Percentiles rank a stretch among this genome's conserved stretches.
phyloP scores from a whole-genome alignment of 1,140 invertebrate genomes.

The Danaus melanippus region DNA sequence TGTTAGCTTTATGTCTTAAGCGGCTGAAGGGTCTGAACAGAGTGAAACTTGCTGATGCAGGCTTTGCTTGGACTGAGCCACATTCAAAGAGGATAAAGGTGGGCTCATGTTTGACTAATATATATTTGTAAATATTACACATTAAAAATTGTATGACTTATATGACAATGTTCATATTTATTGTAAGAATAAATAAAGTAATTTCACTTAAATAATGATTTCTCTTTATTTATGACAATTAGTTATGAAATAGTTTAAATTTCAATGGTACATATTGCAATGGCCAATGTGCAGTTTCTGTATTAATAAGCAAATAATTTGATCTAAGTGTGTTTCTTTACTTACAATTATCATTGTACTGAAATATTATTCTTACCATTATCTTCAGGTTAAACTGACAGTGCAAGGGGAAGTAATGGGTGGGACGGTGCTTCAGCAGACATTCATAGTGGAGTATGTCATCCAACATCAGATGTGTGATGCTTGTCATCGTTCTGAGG shows the following conservation, averaged over 20 bases:
- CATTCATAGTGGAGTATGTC: slow-evolving; percentile 95
- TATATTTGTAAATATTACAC: too few species aligned
- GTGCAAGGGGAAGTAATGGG: slow-evolving; percentile 95
- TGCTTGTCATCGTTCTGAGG: slow-evolving; percentile 96
- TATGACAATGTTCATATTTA: too few species aligned
- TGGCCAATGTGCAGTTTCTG: too few species aligned
- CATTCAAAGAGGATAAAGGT: slow-evolving; percentile 98
- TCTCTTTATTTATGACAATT: too few species aligned
- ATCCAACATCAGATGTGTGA: slow-evolving; percentile 97
- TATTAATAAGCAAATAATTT: too few species aligned
- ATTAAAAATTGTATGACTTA: too few species aligned
- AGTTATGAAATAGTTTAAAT: too few species aligned
- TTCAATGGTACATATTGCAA: too few species aligned
- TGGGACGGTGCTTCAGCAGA: slow-evolving; percentile 88
- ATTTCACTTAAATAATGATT: too few species aligned
- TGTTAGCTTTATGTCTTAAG: slow-evolving; percentile 94
- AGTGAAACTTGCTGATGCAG: slow-evolving; percentile 94
- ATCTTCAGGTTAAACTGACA: slow-evolving; percentile 88
- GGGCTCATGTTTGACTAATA: too few species aligned
- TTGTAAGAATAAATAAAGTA: too few species aligned
- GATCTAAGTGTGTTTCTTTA: slow-evolving; percentile 5
- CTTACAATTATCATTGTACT: background rate
- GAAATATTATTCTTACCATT: slow-evolving; percentile 3
- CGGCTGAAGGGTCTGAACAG: slow-evolving; percentile 93
- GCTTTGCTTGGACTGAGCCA: slow-evolving; percentile 99